Evolutionary conservation across 2,113 vertebrate genomes (phyloP).

Genomic region (Salvelinus alpinus): DNA sequence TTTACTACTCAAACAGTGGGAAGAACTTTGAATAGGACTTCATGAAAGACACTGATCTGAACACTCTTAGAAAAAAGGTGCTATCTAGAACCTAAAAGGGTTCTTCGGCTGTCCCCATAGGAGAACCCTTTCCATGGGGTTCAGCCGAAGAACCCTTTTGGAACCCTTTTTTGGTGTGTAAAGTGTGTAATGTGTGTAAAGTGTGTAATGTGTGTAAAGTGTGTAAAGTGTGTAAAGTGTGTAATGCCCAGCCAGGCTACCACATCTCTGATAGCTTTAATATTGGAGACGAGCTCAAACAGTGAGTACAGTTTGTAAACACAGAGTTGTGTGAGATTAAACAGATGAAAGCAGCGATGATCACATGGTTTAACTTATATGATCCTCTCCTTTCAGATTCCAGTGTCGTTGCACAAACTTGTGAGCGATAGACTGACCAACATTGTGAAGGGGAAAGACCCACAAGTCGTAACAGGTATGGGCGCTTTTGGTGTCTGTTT

Average conservation of each 20-base stretch:
- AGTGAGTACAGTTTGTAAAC: not conserved
- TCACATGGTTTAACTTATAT: not conserved
- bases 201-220: not conserved
- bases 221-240: not conserved
- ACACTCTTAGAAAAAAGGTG: too few species aligned
- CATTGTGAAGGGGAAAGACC: slow-evolving; percentile 85
- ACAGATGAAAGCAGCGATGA: not conserved
- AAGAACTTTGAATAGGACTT: slow-evolving; percentile 17
- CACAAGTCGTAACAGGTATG: slow-evolving; percentile 81
- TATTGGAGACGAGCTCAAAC: not conserved
- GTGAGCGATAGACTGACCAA: slow-evolving; percentile 87
- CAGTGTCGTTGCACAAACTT: slow-evolving; percentile 88
- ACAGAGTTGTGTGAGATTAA: not conserved
- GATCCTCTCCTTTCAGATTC: slow-evolving; percentile 74
- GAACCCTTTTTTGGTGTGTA: not conserved
- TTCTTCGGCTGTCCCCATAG: too few species aligned
- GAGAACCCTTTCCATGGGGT: too few species aligned
- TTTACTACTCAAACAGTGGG: slow-evolving; percentile 5
- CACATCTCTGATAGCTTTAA: slow-evolving; percentile 9
- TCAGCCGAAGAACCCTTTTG: too few species aligned
- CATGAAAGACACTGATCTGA: slow-evolving; percentile 10
- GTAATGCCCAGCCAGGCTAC: not conserved
- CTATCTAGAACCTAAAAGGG: too few species aligned
- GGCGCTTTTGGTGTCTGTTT: not conserved
- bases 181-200: not conserved